Evolutionary conservation across 1,140 invertebrate genomes (phyloP).

Genomic region (Tetramorium alpestre): DNA sequence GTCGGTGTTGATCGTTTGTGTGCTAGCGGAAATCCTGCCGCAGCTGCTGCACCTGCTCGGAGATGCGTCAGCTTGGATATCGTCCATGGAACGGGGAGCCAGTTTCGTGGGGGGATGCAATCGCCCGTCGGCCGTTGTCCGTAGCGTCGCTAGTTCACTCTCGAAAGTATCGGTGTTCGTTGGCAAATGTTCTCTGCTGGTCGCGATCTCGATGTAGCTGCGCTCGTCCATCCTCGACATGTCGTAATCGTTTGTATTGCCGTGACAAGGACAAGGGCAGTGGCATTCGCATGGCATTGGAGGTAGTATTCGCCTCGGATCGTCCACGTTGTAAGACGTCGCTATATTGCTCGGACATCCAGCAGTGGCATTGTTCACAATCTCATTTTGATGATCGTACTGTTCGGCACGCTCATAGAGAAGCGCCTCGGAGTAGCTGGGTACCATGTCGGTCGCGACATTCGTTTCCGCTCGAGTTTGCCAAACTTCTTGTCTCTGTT

Average conservation of each 20-base stretch:
- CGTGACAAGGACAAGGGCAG: constrained; percentile 74
- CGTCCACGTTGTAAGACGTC: neutral
- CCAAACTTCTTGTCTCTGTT: constrained; percentile 2
- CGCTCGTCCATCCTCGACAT: neutral
- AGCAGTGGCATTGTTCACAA: neutral
- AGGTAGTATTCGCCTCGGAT: neutral
- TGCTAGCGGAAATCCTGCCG: constrained; percentile 54
- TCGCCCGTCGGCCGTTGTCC: constrained; percentile 43
- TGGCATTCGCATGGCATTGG: constrained; percentile 74
- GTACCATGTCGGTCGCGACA: constrained; percentile 78
- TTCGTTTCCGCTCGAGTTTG: neutral
- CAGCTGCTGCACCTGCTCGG: constrained; percentile 63
- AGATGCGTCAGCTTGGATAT: constrained; percentile 5
- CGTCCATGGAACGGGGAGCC: neutral
- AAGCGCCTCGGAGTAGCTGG: constrained; percentile 88
- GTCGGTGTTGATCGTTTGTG: constrained; percentile 51
- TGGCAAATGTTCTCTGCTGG: constrained; percentile 13
- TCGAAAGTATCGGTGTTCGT: neutral
- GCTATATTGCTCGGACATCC: neutral
- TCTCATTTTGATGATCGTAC: neutral
- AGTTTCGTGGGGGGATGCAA: neutral
- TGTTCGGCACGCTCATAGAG: constrained; percentile 84
- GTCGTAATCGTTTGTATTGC: neutral
- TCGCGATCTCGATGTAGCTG: neutral
- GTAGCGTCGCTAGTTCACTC: constrained; percentile 17